Base-by-base conservation (phyloP, 2,797 vertebrate genomes). In the Pampus argenteus region DNA sequence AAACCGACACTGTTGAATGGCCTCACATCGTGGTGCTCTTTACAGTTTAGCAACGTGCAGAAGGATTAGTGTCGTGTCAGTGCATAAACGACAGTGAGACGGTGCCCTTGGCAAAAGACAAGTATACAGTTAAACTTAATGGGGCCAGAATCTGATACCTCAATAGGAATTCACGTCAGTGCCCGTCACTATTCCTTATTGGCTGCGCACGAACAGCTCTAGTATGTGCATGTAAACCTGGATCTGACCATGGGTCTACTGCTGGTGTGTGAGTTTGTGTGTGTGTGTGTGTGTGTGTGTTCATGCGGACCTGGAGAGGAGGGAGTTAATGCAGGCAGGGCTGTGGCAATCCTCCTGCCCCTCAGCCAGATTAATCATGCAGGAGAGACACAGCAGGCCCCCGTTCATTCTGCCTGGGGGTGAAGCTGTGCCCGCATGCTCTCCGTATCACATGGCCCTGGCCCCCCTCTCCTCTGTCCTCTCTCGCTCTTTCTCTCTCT, bases 321-420 rank as follows among this genome's bases (percentile, higher is more conserved):
- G 90, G 90, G 94, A 94, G 94, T 95, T 95, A 95, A 95, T 88
- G 88, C 92, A 89, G 89, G 89, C 87, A 90, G 91, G 95, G 93
- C 94, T 95, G 94, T 95, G 94, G 95, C 95, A 94, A 94, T 95
- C 93, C 94, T 96, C 94, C 95, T 97, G 96, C 96, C 96, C 95
- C 95, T 96, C 95, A 97, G 96, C 95, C 95, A 96, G 96, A 97
- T 97, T 96, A 97, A 97, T 97, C 96, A 97, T 96, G 96, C 96
- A 96, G 95, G 95, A 96, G 95, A 96, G 94, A 95, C 95, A 94
- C 95, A 97, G 96, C 96, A 96, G 96, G 96, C 95, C 94, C 91
- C 92, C 91, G 94, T 95, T 95, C 95, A 94, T 94, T 95, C 92
- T 87, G 93, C 96, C 94, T 95, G 94, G 95, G 96, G 96, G 95